Conservation (phyloP, 2,113 vertebrate species). For the Seriola aureovittata region DNA sequence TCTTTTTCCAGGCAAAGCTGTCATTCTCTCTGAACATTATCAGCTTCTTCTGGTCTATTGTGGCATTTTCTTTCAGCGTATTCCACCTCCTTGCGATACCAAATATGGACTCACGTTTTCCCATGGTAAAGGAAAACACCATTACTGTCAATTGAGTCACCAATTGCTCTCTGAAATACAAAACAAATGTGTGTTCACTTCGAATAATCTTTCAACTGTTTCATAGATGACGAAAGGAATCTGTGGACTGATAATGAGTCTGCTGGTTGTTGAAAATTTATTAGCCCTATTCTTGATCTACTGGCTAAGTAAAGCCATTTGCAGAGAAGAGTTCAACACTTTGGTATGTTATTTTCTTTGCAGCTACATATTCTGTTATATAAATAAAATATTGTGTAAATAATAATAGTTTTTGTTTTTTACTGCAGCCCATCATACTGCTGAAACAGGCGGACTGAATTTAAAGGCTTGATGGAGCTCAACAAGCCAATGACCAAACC, state of each 20-base stretch:
- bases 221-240: slow-evolving; percentile 22
- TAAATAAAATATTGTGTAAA: not conserved
- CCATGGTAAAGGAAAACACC: not conserved
- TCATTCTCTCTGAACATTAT: slow-evolving; percentile 83
- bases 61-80: not conserved
- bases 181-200: not conserved
- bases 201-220: not conserved
- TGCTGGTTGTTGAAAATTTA: slow-evolving; percentile 68
- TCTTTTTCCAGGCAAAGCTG: slow-evolving; percentile 71
- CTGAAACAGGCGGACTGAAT: slow-evolving; percentile 74
- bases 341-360: slow-evolving; percentile 73
- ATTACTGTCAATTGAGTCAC: not conserved
- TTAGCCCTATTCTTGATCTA: slow-evolving; percentile 70
- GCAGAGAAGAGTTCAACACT: slow-evolving; percentile 80
- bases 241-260: not conserved
- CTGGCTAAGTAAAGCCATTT: slow-evolving; percentile 83
- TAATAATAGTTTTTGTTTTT: not conserved
- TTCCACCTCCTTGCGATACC: too few species aligned
- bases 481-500: not conserved
- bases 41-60: slow-evolving; percentile 74
- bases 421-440: slow-evolving; percentile 78
- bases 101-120: too few species aligned
- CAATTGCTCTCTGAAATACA: not conserved
- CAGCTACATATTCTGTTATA: rapidly evolving
- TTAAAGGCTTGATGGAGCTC: not conserved